Conservation (phyloP, 2,888 invertebrate species). For the Esperia sulphurella region DNA sequence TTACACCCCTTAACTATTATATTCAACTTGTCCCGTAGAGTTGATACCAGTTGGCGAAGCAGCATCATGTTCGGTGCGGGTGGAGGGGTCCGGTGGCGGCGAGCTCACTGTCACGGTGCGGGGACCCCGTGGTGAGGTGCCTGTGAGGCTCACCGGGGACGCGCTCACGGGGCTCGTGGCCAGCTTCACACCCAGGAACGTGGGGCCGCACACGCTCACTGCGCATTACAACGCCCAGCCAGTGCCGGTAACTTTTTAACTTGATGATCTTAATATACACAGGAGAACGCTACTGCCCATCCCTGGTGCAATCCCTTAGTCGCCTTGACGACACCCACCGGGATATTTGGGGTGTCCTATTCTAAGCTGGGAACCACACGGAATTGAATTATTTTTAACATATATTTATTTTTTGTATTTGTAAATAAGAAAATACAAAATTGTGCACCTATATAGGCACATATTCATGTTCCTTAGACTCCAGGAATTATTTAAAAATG, state of each 20-base stretch:
- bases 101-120: slow-evolving; percentile 94
- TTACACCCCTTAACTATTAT: background rate
- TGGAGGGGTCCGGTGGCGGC: slow-evolving; percentile 82
- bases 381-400: no score
- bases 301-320: no score
- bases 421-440: no score
- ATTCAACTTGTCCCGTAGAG: slow-evolving; percentile 68
- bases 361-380: no score
- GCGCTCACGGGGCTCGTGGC: slow-evolving; percentile 93
- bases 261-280: no score
- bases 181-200: slow-evolving; percentile 94
- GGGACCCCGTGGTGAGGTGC: slow-evolving; percentile 91
- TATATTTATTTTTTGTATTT: no score
- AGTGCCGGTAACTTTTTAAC: slow-evolving; percentile 76
- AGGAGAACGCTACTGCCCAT: no score
- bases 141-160: slow-evolving; percentile 93
- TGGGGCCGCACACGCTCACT: slow-evolving; percentile 95
- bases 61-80: slow-evolving; percentile 72
- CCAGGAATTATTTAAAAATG: no score
- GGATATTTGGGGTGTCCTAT: no score
- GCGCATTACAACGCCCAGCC: slow-evolving; percentile 95
- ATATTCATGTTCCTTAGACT: no score
- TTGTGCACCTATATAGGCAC: no score
- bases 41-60: slow-evolving; percentile 88
- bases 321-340: no score